A percentile compares a stretch with the other conserved stretches of the same genome.
Evolutionary conservation across 2,113 vertebrate genomes (phyloP).

Genomic region (Nycticorax nycticorax): DNA sequence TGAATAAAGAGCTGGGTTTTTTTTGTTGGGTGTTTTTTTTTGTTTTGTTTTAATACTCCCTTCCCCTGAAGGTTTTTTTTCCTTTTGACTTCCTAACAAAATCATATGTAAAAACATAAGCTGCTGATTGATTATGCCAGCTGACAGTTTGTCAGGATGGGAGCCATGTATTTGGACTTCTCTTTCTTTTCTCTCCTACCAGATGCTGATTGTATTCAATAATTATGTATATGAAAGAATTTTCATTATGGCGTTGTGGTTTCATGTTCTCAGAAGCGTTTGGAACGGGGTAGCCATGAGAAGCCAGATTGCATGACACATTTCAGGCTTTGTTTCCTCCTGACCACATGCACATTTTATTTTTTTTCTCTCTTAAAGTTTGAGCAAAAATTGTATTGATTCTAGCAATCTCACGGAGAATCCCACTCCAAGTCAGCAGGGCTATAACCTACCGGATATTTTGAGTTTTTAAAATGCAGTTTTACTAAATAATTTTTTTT

Average conservation of each 20-base stretch:
- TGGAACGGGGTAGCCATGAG: background rate
- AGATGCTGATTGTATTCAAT: conserved; percentile 35
- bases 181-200: background rate
- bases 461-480: background rate
- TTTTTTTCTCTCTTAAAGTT: background rate
- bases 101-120: background rate
- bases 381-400: background rate
- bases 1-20: background rate
- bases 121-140: background rate
- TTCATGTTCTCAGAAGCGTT: conserved; percentile 56
- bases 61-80: background rate
- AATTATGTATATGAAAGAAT: conserved; percentile 8
- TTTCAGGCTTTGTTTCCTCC: conserved; percentile 38
- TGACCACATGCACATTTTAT: background rate
- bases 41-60: background rate
- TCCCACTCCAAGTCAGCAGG: background rate
- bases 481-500: background rate
- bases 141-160: background rate
- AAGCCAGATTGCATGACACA: conserved; percentile 28
- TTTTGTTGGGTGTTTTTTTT: background rate
- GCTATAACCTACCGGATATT: background rate
- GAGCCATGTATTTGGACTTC: background rate
- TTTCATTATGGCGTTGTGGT: conserved; percentile 55
- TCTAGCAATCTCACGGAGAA: background rate
- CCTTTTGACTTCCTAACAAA: background rate